Evolutionary conservation across 2,888 invertebrate genomes (phyloP).

Genomic region (Eupithecia insigniata): DNA sequence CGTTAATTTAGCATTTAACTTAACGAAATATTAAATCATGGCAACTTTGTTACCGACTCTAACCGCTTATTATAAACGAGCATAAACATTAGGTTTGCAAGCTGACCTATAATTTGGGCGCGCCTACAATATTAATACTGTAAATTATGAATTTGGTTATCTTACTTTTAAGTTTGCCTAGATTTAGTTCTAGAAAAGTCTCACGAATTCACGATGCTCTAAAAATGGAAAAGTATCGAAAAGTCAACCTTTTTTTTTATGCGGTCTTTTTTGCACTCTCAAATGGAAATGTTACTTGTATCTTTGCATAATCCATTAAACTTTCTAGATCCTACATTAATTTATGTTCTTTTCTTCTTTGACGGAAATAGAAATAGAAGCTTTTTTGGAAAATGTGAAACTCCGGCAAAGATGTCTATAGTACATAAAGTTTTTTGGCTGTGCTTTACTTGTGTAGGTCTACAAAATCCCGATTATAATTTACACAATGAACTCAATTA

Average conservation of each 20-base stretch:
- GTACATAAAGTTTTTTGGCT: background rate
- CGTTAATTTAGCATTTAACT: conserved; percentile 58
- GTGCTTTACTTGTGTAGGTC: background rate
- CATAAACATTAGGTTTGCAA: conserved; percentile 59
- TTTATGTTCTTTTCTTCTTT: too few species aligned
- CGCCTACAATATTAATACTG: conserved; percentile 57
- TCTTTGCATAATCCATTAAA: background rate
- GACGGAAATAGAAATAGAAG: background rate
- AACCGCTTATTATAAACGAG: conserved; percentile 64
- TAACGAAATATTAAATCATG: conserved; percentile 57
- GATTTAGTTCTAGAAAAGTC: background rate
- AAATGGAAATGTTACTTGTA: background rate
- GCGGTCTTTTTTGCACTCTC: background rate
- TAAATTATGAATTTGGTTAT: conserved; percentile 5
- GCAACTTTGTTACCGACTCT: conserved; percentile 59
- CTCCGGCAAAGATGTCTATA: background rate
- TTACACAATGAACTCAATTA: background rate
- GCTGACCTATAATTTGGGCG: conserved; percentile 64
- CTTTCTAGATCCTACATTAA: background rate
- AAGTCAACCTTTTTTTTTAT: background rate
- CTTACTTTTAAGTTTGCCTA: conserved; percentile 1
- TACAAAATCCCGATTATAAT: background rate
- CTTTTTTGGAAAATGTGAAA: background rate
- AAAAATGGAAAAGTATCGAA: background rate
- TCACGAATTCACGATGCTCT: background rate